These are phyloP conservation scores for Drosophila longiperda DNA, from an alignment of 2,888 invertebrate genomes.

Conservation along the genomic window DNA sequence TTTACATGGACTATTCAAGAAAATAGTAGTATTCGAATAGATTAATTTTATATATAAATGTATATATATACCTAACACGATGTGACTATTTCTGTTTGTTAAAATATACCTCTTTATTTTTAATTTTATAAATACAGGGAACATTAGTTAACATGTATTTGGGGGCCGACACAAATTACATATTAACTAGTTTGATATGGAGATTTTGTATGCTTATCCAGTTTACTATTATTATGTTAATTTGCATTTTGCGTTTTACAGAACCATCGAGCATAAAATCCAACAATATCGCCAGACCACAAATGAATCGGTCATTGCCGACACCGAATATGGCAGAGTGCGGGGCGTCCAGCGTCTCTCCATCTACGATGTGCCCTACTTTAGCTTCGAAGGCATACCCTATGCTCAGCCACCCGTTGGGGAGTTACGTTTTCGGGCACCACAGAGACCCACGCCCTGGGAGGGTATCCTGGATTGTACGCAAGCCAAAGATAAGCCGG, in stretches of 20 bases:
- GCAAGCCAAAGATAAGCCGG: constrained; percentile 76
- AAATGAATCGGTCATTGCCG: constrained; percentile 76
- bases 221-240: constrained; percentile 40
- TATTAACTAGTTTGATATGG: constrained; percentile 19
- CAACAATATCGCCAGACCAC: constrained; percentile 81
- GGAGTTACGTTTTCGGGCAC: constrained; percentile 84
- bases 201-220: not conserved
- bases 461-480: constrained; percentile 84
- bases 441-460: constrained; percentile 85
- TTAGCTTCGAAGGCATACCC: constrained; percentile 84
- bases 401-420: constrained; percentile 84
- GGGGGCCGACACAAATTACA: constrained; percentile 38
- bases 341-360: constrained; percentile 81
- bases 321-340: constrained; percentile 83
- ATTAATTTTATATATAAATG: not conserved
- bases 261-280: constrained; percentile 80
- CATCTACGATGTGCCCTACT: constrained; percentile 80
- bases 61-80: not conserved
- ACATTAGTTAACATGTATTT: constrained; percentile 50
- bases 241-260: constrained; percentile 50
- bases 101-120: rapidly evolving
- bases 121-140: constrained; percentile 6
- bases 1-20: not conserved
- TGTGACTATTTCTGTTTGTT: not conserved
- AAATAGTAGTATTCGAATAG: not conserved